These are phyloP conservation scores for Poeciliopsis retropinna DNA, from an alignment of 2,113 vertebrate species.

Conservation along the genomic window DNA sequence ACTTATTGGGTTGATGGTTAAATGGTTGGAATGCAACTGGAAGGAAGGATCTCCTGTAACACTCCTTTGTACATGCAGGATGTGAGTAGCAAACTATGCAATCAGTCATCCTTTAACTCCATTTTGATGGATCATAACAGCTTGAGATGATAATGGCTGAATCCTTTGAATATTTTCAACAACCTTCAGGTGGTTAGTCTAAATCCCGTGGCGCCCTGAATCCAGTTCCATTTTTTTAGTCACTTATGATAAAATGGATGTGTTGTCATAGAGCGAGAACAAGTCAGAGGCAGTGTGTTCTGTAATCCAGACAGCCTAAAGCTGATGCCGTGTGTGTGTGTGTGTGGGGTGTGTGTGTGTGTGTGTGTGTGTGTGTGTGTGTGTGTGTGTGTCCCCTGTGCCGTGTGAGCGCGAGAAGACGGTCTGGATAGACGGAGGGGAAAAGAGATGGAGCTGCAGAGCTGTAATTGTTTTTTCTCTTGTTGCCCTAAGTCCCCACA, in stretches of 20 bases:
- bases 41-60: no score
- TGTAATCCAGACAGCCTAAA: constrained; percentile 27
- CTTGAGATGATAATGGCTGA: not conserved
- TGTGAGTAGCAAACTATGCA: no score
- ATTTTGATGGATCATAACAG: no score
- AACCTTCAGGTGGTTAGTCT: not conserved
- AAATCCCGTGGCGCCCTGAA: not conserved
- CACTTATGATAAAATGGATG: not conserved
- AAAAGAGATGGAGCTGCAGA: constrained; percentile 49
- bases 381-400: constrained; percentile 17
- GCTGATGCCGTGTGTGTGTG: constrained; percentile 24
- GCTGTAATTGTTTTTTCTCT: constrained; percentile 68
- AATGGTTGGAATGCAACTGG: no score
- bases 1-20: no score
- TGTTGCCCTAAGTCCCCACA: constrained; percentile 55
- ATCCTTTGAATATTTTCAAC: not conserved
- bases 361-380: constrained; percentile 14
- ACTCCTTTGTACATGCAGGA: no score
- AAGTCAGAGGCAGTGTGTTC: constrained; percentile 7
- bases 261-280: not conserved
- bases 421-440: constrained; percentile 7
- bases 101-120: no score
- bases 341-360: constrained; percentile 4
- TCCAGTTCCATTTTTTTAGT: not conserved
- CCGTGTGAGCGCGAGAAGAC: constrained; percentile 16